These are phyloP conservation scores for Mnemiopsis leidyi DNA, from an alignment of 37 sponge, comb jelly and placozoan species.

Conservation along the genomic window DNA sequence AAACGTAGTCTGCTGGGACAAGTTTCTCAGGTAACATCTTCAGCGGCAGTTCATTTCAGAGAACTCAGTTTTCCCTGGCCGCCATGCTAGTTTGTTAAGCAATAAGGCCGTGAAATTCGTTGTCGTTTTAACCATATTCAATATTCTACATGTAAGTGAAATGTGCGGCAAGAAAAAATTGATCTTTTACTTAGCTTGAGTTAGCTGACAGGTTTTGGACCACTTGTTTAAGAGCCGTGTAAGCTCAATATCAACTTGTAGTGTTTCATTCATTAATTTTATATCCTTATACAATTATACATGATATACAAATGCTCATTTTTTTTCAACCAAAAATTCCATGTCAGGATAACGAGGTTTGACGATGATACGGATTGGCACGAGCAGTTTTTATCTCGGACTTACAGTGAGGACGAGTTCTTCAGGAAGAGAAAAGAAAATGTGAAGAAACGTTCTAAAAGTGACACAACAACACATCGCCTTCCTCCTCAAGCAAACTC, in stretches of 20 bases:
- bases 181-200: no score
- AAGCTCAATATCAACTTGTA: no score
- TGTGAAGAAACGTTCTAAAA: background rate
- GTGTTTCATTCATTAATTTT: background rate
- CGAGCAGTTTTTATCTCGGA: background rate
- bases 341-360: background rate
- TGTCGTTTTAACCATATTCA: no score
- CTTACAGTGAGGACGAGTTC: background rate
- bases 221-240: no score
- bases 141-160: no score
- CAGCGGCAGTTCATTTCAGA: no score
- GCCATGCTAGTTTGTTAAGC: no score
- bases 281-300: background rate
- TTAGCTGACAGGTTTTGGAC: no score
- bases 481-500: background rate
- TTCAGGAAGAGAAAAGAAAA: background rate
- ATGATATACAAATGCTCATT: background rate
- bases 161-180: no score
- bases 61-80: no score
- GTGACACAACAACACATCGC: background rate
- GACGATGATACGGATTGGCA: slow-evolving; percentile 24
- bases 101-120: no score
- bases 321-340: background rate
- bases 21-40: background rate
- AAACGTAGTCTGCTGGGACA: background rate